phyloP scores from a whole-genome alignment of 2,888 invertebrate species.

The Napeogenes sylphis region DNA sequence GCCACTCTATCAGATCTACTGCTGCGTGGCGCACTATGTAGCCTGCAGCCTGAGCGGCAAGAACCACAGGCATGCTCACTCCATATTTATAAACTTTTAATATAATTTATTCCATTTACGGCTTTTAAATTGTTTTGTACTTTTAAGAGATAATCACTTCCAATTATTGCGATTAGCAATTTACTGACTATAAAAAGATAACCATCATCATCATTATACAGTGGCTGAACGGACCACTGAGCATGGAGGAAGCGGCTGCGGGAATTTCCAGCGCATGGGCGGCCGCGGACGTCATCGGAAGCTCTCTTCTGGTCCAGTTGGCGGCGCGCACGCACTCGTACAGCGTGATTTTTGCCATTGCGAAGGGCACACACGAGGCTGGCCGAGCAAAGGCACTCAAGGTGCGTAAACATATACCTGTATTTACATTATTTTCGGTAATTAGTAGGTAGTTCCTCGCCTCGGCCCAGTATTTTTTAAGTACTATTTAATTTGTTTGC shows the following conservation, averaged over 20 bases:
- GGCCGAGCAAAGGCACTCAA: neutral
- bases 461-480: too few species aligned
- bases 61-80: neutral
- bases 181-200: too few species aligned
- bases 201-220: too few species aligned
- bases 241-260: neutral
- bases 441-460: too few species aligned
- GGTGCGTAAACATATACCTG: neutral
- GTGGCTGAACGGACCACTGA: too few species aligned
- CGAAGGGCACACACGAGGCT: neutral
- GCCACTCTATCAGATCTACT: constrained; percentile 12
- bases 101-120: too few species aligned
- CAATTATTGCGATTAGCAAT: too few species aligned
- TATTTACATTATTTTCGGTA: too few species aligned
- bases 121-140: neutral
- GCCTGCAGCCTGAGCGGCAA: neutral
- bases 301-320: constrained; percentile 16
- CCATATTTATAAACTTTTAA: neutral
- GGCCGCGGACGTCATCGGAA: neutral
- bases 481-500: constrained; percentile 6
- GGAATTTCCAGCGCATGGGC: neutral
- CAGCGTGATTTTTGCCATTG: neutral
- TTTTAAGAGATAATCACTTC: neutral
- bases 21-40: constrained; percentile 10
- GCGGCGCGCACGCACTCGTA: constrained; percentile 16